These are phyloP conservation scores for Eleginops maclovinus DNA, from an alignment of 2,113 vertebrate species.

Conservation along the genomic window DNA sequence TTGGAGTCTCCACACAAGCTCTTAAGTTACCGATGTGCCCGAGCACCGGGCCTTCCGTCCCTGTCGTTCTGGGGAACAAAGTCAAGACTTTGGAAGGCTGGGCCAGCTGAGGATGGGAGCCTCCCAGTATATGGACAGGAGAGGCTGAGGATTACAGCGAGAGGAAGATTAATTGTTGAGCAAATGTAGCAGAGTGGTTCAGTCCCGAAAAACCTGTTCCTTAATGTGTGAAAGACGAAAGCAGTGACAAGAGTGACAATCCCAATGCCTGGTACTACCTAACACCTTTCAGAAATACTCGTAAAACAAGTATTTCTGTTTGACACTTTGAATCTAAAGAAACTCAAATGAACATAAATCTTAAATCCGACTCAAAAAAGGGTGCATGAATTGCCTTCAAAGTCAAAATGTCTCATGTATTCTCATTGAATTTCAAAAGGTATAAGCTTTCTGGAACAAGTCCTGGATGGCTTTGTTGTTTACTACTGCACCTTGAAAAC, in stretches of 20 bases:
- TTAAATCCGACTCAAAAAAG: too few relatives aligned
- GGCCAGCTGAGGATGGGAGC: constrained; percentile 75
- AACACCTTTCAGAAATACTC: neutral
- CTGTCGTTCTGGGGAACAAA: constrained; percentile 73
- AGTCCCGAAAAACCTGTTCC: neutral
- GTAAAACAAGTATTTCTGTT: neutral
- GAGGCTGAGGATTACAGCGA: constrained; percentile 76
- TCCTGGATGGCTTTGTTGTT: too few relatives aligned
- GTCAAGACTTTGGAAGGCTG: constrained; percentile 77
- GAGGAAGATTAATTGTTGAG: neutral
- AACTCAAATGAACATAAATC: too few relatives aligned
- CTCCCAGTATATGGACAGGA: constrained; percentile 81
- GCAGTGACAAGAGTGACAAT: neutral
- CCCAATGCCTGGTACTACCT: too few relatives aligned
- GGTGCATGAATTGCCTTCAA: too few relatives aligned
- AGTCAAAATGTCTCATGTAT: too few relatives aligned
- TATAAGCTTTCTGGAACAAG: too few relatives aligned
- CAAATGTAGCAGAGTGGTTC: neutral
- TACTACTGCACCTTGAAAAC: too few relatives aligned
- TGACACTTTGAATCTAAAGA: too few relatives aligned
- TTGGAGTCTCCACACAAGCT: constrained; percentile 16
- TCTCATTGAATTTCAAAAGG: too few relatives aligned
- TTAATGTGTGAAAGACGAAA: neutral
- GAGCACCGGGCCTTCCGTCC: constrained; percentile 55
- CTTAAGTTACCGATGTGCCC: constrained; percentile 60